Evolutionary conservation across 2,113 vertebrate genomes (phyloP).

Genomic region (Lipotes vexillifer): DNA sequence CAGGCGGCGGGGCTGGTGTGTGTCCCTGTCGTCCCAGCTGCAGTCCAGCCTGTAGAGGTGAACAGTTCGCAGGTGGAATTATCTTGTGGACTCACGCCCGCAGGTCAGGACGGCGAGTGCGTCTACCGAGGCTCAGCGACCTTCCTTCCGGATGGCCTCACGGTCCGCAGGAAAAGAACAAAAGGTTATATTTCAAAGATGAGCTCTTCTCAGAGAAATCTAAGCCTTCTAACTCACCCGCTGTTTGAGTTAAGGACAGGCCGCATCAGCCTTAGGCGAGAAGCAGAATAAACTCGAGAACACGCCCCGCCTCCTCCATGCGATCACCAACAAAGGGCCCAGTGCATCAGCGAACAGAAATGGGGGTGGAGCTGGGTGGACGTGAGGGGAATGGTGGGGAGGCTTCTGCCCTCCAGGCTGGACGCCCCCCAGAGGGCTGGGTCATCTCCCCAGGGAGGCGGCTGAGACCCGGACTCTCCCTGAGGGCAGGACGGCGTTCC

Average conservation of each 20-base stretch:
- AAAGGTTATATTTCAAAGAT: background rate
- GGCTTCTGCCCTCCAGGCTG: background rate
- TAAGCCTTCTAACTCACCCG: background rate
- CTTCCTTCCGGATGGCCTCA: background rate
- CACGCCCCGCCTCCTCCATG: fast-evolving
- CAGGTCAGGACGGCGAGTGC: background rate
- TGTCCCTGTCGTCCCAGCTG: background rate
- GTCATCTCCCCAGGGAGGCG: background rate
- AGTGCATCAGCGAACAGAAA: background rate
- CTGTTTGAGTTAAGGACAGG: background rate
- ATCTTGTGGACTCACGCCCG: background rate
- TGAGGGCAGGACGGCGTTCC: background rate
- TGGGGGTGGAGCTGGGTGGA: background rate
- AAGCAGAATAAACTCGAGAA: background rate
- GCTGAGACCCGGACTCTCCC: background rate
- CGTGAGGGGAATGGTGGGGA: background rate
- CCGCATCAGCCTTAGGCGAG: background rate
- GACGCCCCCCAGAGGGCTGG: fast-evolving
- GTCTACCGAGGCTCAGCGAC: background rate
- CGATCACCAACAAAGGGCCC: background rate
- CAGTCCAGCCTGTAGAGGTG: background rate
- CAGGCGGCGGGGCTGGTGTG: background rate
- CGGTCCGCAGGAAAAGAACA: background rate
- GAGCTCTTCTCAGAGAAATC: background rate
- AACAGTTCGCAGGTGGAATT: background rate